Conservation (phyloP, 2,797 vertebrate genomes). For the Poliocrania exsul region DNA sequence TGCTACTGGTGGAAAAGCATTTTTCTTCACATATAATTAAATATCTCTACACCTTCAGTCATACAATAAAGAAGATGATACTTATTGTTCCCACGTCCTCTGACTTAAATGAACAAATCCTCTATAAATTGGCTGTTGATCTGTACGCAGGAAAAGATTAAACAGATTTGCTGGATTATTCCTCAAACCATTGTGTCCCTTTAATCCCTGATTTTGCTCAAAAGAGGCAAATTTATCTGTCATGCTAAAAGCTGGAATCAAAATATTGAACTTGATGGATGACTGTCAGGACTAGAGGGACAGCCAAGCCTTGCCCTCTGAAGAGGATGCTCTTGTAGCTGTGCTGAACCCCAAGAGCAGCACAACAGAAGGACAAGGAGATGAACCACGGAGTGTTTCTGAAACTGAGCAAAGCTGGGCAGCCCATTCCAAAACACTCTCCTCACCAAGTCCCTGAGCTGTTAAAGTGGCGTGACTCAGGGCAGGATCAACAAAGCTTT, state of each 20-base stretch:
- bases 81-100: background rate
- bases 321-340: fast-evolving
- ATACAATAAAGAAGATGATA: background rate
- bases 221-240: background rate
- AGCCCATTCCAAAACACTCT: background rate
- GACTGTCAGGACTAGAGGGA: background rate
- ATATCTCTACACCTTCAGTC: background rate
- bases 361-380: background rate
- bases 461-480: background rate
- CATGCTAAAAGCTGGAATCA: background rate
- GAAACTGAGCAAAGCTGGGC: background rate
- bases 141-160: background rate
- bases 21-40: background rate
- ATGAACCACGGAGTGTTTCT: fast-evolving
- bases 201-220: background rate
- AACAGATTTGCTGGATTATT: constrained; percentile 45
- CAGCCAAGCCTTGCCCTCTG: background rate
- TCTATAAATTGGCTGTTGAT: background rate
- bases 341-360: background rate
- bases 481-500: background rate
- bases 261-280: background rate
- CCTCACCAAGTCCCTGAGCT: background rate
- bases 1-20: background rate
- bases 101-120: background rate
- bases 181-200: constrained; percentile 5